Base-by-base conservation (phyloP, 2,797 vertebrate genomes). In the Phrynocephalus forsythii region DNA sequence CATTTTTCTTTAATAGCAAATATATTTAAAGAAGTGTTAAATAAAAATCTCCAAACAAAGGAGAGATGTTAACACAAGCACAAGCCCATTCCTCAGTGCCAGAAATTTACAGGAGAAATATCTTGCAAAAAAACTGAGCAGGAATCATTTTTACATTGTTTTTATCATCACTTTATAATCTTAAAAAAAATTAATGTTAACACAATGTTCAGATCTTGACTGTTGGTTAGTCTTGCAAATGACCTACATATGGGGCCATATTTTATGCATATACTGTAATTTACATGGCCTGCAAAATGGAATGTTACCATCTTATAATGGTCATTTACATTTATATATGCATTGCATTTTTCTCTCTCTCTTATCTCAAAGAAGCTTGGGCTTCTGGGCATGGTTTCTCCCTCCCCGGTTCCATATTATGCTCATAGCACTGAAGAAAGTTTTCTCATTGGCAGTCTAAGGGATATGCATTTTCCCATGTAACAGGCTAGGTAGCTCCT, bases 111-210 rank as follows among this genome's bases (percentile, higher is more conserved):
- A 73, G 18, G 44, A 56, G 20, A 71, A 79, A 1, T n/a, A 11
- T 38, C 16, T 7, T 72, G 15, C 13, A 80, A 30, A 72, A 72
- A 44, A 16, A 86, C n/a, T 52, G 33, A 38, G 30, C 38, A 10
- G n/a, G 13, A 20, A 72, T 38, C 50, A 60, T 69, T 79, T 73
- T 26, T 18, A 56, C 30, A 75, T 63, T 75, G 52, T 77, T 66
- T 13, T 63, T 10, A 73, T 11, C 66, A 24, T 20, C 52, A 72
- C 20, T n/a, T 20, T 20, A 48, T 60, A 79, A 79, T 22, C 26
- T 28, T n/a, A n/a, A n/a, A n/a, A 11, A 89, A 80, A 28, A 6
- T 90, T 91, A n/a, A 79, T 18, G 38, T 76, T 24, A 76, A 11
- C 52, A 56, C 52, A 56, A 56, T 13, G 13, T 56, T 30, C 60